Conservation (phyloP, 2,888 invertebrate genomes). For the Drosophila mettleri region DNA sequence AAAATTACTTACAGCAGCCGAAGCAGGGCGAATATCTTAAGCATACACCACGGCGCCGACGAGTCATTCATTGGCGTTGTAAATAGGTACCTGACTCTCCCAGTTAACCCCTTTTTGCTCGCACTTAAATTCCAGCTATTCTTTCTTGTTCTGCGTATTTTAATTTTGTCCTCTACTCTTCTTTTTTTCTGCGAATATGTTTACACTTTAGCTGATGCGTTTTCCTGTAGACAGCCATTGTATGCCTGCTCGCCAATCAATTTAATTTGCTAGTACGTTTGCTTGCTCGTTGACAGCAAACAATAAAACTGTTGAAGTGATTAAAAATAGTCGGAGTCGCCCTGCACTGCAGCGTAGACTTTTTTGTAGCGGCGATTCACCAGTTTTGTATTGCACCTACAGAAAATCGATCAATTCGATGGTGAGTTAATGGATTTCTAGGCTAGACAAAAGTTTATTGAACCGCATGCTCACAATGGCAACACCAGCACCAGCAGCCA, state of each 20-base stretch:
- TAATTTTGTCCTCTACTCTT: background rate
- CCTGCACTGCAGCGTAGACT: constrained; percentile 10
- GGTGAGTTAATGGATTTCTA: constrained; percentile 72
- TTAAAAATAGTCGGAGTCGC: constrained; percentile 68
- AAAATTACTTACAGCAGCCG: constrained; percentile 53
- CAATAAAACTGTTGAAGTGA: constrained; percentile 79
- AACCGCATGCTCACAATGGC: constrained; percentile 40
- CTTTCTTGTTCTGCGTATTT: constrained; percentile 10
- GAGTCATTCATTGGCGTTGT: constrained; percentile 41
- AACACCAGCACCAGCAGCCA: background rate
- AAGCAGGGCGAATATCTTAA: constrained; percentile 65
- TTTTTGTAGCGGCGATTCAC: constrained; percentile 43
- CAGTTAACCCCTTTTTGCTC: constrained; percentile 72
- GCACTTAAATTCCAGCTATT: constrained; percentile 35
- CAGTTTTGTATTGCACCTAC: constrained; percentile 26
- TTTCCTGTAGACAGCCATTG: constrained; percentile 39
- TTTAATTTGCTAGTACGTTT: constrained; percentile 75
- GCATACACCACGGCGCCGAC: constrained; percentile 15
- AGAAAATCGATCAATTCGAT: constrained; percentile 71
- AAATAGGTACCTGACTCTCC: constrained; percentile 59
- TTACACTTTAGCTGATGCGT: constrained; percentile 30
- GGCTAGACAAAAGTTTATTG: constrained; percentile 77
- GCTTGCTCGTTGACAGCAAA: constrained; percentile 58
- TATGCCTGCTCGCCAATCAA: constrained; percentile 60
- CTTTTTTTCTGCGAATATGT: constrained; percentile 25